phyloP scores from a whole-genome alignment of 2,888 invertebrate genomes.

The Metalampra italica region DNA sequence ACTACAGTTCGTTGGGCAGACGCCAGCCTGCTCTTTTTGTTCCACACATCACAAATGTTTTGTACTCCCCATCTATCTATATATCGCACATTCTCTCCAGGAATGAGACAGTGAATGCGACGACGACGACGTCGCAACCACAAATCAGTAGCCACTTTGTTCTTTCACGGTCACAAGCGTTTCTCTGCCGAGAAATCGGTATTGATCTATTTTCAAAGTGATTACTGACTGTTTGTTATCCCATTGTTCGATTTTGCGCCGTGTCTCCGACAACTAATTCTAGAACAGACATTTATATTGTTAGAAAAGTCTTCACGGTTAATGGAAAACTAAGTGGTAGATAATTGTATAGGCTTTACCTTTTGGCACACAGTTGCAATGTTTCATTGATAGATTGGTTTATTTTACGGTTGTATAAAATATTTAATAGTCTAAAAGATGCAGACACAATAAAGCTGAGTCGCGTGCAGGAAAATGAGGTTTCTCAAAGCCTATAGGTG shows the following conservation, averaged over 20 bases:
- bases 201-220: conserved; percentile 58
- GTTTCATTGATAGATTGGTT: no score
- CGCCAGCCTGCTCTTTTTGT: conserved; percentile 67
- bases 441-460: no score
- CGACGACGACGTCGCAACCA: conserved; percentile 39
- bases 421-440: background rate
- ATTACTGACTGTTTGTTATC: conserved; percentile 50
- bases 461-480: background rate
- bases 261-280: conserved; percentile 28
- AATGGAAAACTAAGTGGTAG: conserved; percentile 49
- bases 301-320: conserved; percentile 45
- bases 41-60: conserved; percentile 40
- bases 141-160: conserved; percentile 73
- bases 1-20: conserved; percentile 64
- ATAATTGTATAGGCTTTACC: conserved; percentile 48
- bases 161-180: conserved; percentile 56
- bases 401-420: background rate
- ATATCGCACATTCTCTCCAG: conserved; percentile 45
- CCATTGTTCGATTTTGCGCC: conserved; percentile 46
- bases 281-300: conserved; percentile 33
- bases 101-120: conserved; percentile 57
- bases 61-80: conserved; percentile 16
- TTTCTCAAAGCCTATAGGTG: conserved; percentile 19
- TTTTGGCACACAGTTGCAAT: conserved; percentile 30
- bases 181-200: conserved; percentile 48